A percentile compares a stretch with the other conserved stretches of the same genome.
Evolutionary conservation across 2,888 invertebrate genomes (phyloP).

Genomic region (Chaetoderma sp.): DNA sequence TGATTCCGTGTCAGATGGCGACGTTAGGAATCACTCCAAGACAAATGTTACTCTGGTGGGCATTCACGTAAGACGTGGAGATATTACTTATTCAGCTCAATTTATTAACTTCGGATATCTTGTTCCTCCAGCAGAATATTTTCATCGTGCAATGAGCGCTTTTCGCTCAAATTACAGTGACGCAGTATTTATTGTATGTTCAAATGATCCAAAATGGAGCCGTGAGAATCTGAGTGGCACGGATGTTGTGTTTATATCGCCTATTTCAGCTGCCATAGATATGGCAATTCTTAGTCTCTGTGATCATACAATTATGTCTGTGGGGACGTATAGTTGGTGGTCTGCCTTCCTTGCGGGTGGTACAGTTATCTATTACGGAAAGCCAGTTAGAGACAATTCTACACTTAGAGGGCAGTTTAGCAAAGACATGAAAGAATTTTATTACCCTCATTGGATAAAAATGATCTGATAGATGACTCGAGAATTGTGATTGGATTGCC

Average conservation of each 20-base stretch:
- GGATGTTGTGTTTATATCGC: not conserved
- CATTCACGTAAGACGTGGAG: conserved; percentile 45
- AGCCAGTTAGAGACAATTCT: no score
- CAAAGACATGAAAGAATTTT: no score
- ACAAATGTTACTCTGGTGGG: conserved; percentile 21
- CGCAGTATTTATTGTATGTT: conserved; percentile 42
- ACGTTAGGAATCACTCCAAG: not conserved
- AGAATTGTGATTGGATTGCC: no score
- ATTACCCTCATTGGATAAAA: no score
- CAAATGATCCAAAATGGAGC: conserved; percentile 44
- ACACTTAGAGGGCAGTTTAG: no score
- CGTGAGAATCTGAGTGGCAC: conserved; percentile 22
- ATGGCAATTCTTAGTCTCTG: conserved; percentile 43
- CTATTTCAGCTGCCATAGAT: conserved; percentile 37
- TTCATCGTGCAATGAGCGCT: conserved; percentile 39
- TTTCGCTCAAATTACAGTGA: conserved; percentile 34
- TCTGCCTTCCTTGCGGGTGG: conserved; percentile 58
- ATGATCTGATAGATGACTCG: no score
- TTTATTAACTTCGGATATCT: conserved; percentile 39
- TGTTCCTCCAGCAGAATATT: conserved; percentile 36
- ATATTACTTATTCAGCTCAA: conserved; percentile 29
- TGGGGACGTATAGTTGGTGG: conserved; percentile 63
- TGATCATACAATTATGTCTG: conserved; percentile 70
- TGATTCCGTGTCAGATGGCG: conserved; percentile 40
- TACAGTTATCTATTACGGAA: conserved; percentile 32